Evolutionary conservation across 92 coral and sea anemone genomes (phyloP).

Genomic region (Ricordea florida): DNA sequence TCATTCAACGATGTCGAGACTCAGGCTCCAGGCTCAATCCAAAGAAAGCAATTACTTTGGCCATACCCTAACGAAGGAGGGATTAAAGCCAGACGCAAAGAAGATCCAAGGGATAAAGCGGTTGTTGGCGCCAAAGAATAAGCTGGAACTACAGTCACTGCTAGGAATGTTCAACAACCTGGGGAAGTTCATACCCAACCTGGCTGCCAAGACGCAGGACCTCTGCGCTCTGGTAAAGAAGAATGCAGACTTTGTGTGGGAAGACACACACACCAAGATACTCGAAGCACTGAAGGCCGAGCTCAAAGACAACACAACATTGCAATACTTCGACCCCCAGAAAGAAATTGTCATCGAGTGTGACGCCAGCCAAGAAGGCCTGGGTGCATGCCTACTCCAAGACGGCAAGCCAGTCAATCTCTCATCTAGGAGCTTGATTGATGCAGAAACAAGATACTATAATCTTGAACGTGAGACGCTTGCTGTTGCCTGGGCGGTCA

Average conservation of each 20-base stretch:
- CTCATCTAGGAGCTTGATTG: slow-evolving; percentile 65
- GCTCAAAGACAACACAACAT: slow-evolving; percentile 60
- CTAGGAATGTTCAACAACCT: slow-evolving; percentile 61
- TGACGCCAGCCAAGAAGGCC: slow-evolving; percentile 67
- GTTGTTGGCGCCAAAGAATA: slow-evolving; percentile 68
- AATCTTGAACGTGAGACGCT: slow-evolving; percentile 70
- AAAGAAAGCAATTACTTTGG: slow-evolving; percentile 66
- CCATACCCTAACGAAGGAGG: slow-evolving; percentile 63
- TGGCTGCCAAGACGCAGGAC: slow-evolving; percentile 68
- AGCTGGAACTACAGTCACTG: slow-evolving; percentile 69
- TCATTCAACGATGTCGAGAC: slow-evolving; percentile 59
- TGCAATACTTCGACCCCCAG: slow-evolving; percentile 62
- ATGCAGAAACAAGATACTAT: slow-evolving; percentile 60
- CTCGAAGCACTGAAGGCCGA: slow-evolving; percentile 73
- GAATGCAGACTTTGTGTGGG: slow-evolving; percentile 64
- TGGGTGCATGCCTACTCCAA: slow-evolving; percentile 63
- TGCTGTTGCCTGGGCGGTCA: slow-evolving; percentile 74
- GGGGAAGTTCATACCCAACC: slow-evolving; percentile 63
- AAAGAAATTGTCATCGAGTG: slow-evolving; percentile 63
- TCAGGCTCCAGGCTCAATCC: slow-evolving; percentile 69
- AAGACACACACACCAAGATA: slow-evolving; percentile 72
- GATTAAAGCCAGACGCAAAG: slow-evolving; percentile 62
- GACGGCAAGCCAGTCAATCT: slow-evolving; percentile 65
- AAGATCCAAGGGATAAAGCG: slow-evolving; percentile 69
- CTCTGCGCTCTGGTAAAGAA: slow-evolving; percentile 69